Evolutionary conservation across 2,113 vertebrate species (phyloP).

Genomic region (Tychaedon coryphoeus): DNA sequence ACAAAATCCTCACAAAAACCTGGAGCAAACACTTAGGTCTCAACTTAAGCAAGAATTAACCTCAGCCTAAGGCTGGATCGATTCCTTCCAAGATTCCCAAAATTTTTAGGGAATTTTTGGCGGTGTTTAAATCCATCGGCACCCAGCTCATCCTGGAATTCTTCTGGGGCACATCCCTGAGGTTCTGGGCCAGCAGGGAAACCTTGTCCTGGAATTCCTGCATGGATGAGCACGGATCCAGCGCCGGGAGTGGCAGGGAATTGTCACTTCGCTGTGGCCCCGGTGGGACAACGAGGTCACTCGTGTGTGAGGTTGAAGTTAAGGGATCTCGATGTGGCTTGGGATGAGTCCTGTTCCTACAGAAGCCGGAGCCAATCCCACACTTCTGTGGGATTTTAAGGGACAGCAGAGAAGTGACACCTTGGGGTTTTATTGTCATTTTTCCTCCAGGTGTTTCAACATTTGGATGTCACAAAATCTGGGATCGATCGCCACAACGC

Average conservation of each 20-base stretch:
- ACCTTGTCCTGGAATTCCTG: accelerated
- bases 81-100: not conserved
- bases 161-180: not conserved
- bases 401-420: not conserved
- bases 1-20: not conserved
- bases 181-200: not conserved
- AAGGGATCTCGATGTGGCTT: not conserved
- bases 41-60: not conserved
- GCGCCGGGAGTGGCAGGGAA: not conserved
- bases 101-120: not conserved
- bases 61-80: not conserved
- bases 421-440: accelerated
- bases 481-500: accelerated
- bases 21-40: not conserved
- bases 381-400: accelerated
- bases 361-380: not conserved
- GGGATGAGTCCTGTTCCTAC: not conserved
- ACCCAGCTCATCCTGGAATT: not conserved
- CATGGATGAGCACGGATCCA: not conserved
- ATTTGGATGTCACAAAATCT: not conserved
- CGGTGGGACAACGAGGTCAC: constrained; percentile 8
- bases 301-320: constrained; percentile 2
- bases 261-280: not conserved
- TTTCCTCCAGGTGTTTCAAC: accelerated
- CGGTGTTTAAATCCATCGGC: not conserved